Evolutionary conservation across 2,113 vertebrate species (phyloP).

Genomic region (Ammodytes dubius): DNA sequence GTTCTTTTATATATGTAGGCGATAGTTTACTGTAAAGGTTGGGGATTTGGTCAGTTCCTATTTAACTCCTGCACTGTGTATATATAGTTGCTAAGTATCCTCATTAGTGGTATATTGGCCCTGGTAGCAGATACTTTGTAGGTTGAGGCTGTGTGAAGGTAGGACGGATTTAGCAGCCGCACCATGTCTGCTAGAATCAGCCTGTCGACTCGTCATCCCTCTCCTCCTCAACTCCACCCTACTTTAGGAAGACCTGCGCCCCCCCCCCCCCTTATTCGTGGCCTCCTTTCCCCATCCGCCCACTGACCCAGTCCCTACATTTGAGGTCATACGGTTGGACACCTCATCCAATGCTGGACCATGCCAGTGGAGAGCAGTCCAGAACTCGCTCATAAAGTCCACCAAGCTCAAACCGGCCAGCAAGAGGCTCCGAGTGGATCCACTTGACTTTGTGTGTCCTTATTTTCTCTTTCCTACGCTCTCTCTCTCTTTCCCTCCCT

Average conservation of each 20-base stretch:
- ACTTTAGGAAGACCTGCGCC: not conserved
- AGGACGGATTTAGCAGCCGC: conserved; percentile 18
- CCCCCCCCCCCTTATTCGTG: not conserved
- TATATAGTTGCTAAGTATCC: not conserved
- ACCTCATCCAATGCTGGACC: conserved; percentile 51
- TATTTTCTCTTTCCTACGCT: conserved; percentile 61
- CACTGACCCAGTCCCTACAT: conserved; percentile 43
- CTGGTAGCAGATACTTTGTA: not conserved
- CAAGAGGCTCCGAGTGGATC: conserved; percentile 65
- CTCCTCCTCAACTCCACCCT: conserved; percentile 51
- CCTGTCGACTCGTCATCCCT: conserved; percentile 24
- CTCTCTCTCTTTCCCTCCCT: conserved; percentile 33
- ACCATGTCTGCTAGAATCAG: conserved; percentile 32
- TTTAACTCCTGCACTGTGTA: not conserved
- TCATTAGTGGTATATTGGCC: not conserved
- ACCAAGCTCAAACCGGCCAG: conserved; percentile 45
- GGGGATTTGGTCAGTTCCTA: not conserved
- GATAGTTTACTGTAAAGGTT: not conserved
- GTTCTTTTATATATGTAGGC: not conserved
- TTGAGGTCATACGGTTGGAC: conserved; percentile 66
- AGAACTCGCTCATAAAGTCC: conserved; percentile 59
- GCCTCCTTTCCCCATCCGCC: conserved; percentile 13
- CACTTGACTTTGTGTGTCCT: conserved; percentile 76
- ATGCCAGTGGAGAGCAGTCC: conserved; percentile 46
- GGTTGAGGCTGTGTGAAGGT: not conserved